These are phyloP conservation scores for Thripadectes ignobilis DNA, from an alignment of 2,797 vertebrate genomes.

Conservation along the genomic window DNA sequence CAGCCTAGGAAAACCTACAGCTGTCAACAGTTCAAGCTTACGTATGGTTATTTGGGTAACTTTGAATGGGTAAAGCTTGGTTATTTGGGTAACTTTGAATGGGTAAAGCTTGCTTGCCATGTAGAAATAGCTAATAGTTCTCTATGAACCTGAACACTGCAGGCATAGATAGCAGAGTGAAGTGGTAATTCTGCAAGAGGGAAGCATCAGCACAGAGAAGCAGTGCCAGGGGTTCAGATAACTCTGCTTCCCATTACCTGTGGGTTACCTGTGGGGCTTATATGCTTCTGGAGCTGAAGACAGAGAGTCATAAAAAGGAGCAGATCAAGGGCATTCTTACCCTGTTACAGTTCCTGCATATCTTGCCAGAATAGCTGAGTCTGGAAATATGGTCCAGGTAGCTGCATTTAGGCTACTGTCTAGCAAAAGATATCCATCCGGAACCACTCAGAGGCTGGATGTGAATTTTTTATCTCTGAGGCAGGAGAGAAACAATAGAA, in stretches of 20 bases:
- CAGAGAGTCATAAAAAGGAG: neutral
- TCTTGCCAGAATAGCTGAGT: neutral
- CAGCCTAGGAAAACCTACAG: neutral
- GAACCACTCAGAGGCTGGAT: neutral
- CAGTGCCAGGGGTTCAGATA: neutral
- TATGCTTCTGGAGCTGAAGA: neutral
- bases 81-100: neutral
- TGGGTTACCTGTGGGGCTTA: neutral
- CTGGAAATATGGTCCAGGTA: neutral
- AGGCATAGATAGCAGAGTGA: neutral
- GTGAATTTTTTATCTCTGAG: neutral
- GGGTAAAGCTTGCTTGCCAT: neutral
- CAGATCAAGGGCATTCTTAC: neutral
- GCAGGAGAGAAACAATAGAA: neutral
- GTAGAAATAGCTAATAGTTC: neutral
- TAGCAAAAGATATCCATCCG: neutral
- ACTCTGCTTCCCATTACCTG: neutral
- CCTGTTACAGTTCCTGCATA: neutral
- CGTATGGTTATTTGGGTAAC: neutral
- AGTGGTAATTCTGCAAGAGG: neutral
- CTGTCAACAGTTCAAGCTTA: neutral
- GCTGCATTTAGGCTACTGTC: neutral
- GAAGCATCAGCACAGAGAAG: neutral
- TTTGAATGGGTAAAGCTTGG: neutral
- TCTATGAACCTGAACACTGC: neutral